Percentiles rank a stretch among this genome's conserved stretches.
These are phyloP conservation scores for Cathartes aura DNA, from an alignment of 2,113 vertebrate species.

Conservation along the genomic window DNA sequence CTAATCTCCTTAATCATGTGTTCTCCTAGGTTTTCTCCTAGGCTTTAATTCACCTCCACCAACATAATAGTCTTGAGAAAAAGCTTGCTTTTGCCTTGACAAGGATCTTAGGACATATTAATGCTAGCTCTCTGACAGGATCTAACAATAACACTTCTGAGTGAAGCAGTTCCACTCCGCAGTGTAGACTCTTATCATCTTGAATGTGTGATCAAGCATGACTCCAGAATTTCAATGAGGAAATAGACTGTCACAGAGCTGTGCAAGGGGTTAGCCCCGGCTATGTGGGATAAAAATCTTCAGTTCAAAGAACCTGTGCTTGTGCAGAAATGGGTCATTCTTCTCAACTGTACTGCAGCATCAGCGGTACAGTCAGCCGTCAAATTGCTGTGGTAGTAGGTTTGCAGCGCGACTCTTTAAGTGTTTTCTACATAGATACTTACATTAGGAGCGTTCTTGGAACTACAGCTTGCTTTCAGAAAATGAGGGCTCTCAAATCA, in stretches of 20 bases:
- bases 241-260: neutral
- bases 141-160: conserved; percentile 39
- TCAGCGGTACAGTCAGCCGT: neutral
- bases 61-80: neutral
- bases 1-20: neutral
- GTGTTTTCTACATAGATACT: neutral
- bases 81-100: neutral
- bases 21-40: neutral
- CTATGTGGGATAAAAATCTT: neutral
- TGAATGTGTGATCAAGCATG: conserved; percentile 37
- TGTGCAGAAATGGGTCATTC: neutral
- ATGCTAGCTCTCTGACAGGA: conserved; percentile 18
- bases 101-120: conserved; percentile 15
- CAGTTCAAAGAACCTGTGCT: neutral
- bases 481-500: neutral
- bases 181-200: conserved; percentile 38
- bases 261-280: neutral
- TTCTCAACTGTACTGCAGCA: neutral
- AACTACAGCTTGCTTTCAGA: neutral
- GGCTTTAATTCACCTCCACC: neutral
- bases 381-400: neutral
- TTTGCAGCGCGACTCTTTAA: accelerated
- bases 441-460: neutral
- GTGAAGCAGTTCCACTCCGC: conserved; percentile 29
- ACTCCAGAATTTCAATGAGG: conserved; percentile 45